Base-by-base conservation (phyloP, 2,797 vertebrate genomes). In the Scarus forsteni region DNA sequence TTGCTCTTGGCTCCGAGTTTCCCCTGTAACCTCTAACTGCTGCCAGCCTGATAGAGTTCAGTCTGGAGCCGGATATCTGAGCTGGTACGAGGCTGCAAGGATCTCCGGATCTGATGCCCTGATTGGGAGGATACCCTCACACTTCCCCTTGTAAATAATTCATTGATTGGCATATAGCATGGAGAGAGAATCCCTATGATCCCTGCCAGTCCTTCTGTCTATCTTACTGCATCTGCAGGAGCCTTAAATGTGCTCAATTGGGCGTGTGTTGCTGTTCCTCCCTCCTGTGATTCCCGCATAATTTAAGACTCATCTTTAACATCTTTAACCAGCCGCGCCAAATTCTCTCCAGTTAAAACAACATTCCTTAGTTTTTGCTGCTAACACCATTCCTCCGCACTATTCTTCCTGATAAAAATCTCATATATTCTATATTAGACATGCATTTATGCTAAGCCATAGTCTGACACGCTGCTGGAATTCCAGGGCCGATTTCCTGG, bases 121-220 rank as follows among this genome's bases (percentile, higher is more conserved):
- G 85, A 91, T 85, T 87, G 82, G 80, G 75, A 75, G 77, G 76
- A 81, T 81, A 76, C 53, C 70, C 80, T 85, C 77, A 60, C 81
- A 85, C 68, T 73, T 58, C n/a, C 65, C 56, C 35, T 54, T 43
- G 58, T 94, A 79, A 92, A 94, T 93, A 88, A 94, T 94, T 93
- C 70, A 93, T 90, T 81, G 83, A 93, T 89, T 89, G 88, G 85
- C 90, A 93, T 89, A 92, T 91, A 92, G 92, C 84, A 50, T 59
- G 60, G 60, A 61, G 83, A 84, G 75, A 57, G 71, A 76, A 80
- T 56, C 80, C 75, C 82, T 77, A 50, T 78, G 75, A 89, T 87
- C 77, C 62, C 70, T 73, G 60, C 53, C 18, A n/a, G 56, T 27
- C 18, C 34, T 42, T 65, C 70, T 72, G 54, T 60, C 68, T 72